These are phyloP conservation scores for Metacarcinus magister DNA, from an alignment of 2,888 invertebrate genomes.

Conservation along the genomic window DNA sequence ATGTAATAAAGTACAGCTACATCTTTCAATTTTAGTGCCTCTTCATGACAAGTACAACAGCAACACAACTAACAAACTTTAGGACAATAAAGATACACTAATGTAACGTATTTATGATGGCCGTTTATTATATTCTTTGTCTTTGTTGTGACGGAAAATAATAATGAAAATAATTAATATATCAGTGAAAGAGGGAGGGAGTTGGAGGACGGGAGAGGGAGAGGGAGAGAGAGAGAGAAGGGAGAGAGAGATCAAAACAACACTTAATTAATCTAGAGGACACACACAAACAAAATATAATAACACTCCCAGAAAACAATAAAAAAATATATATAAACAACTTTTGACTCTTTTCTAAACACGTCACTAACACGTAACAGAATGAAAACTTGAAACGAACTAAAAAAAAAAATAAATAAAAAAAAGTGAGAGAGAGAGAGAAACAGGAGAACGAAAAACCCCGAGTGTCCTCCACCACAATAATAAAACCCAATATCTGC, in stretches of 20 bases:
- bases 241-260: not conserved
- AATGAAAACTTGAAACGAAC: not conserved
- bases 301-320: not conserved
- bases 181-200: not conserved
- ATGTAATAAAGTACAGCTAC: not conserved
- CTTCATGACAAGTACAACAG: too few relatives aligned
- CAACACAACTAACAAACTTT: too few relatives aligned
- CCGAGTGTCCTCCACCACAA: too few relatives aligned
- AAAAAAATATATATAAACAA: not conserved
- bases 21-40: too few relatives aligned
- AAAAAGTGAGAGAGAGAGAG: not conserved
- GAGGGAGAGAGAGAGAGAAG: not conserved
- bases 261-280: not conserved
- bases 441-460: not conserved
- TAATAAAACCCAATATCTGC: slow-evolving; percentile 40
- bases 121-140: too few relatives aligned
- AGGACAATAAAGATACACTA: too few relatives aligned
- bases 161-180: not conserved
- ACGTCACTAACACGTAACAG: not conserved
- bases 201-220: not conserved
- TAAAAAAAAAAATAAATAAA: not conserved
- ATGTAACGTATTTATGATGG: too few relatives aligned
- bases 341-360: not conserved
- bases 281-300: not conserved
- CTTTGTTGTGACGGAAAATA: too few relatives aligned